phyloP scores from a whole-genome alignment of 2,888 invertebrate species.

The Ichneumon xanthorius region DNA sequence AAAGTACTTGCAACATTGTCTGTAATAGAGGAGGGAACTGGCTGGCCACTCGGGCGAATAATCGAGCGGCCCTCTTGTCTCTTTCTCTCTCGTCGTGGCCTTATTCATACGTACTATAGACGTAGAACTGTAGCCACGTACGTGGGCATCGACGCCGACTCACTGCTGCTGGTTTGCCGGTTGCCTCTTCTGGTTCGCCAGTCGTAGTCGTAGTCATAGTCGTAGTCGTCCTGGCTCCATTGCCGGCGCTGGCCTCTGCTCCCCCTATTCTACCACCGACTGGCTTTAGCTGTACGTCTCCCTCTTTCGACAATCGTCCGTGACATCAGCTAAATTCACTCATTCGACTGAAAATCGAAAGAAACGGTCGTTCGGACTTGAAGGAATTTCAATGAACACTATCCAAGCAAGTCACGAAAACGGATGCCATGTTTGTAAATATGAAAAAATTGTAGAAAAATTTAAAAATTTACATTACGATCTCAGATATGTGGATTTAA shows the following conservation, averaged over 20 bases:
- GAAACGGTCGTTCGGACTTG: background rate
- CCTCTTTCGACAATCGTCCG: background rate
- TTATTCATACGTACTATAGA: conserved; percentile 53
- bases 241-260: background rate
- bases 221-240: conserved; percentile 15
- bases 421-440: background rate
- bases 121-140: conserved; percentile 23
- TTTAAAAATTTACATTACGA: background rate
- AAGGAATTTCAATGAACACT: background rate
- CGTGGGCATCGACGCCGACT: conserved; percentile 29
- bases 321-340: background rate
- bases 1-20: conserved; percentile 70
- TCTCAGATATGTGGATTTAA: too few relatives aligned
- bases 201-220: conserved; percentile 24
- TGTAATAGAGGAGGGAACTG: conserved; percentile 69
- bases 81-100: conserved; percentile 52
- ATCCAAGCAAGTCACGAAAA: background rate
- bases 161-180: conserved; percentile 15
- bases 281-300: background rate
- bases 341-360: background rate
- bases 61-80: conserved; percentile 70
- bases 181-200: conserved; percentile 34
- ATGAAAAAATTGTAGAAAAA: background rate
- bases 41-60: conserved; percentile 74
- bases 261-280: background rate